Evolutionary conservation across 2,797 vertebrate genomes (phyloP).

Genomic region (Arctocebus calabarensis): DNA sequence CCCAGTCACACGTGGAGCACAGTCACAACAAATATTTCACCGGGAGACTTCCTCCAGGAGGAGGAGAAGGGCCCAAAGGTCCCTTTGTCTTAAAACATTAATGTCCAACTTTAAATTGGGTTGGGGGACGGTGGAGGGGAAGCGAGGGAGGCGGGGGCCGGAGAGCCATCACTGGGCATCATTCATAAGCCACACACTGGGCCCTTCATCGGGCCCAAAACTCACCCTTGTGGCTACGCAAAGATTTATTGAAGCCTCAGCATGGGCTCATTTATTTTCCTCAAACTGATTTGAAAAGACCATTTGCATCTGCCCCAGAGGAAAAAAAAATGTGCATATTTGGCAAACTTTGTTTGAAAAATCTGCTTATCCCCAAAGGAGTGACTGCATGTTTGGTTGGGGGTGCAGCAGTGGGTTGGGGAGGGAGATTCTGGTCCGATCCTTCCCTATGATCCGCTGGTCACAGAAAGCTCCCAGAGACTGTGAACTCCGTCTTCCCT

Average conservation of each 20-base stretch:
- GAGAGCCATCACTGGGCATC: conserved; percentile 55
- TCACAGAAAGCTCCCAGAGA: conserved; percentile 83
- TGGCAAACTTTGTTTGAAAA: conserved; percentile 88
- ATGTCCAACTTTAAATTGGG: conserved; percentile 64
- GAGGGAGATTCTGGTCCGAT: conserved; percentile 62
- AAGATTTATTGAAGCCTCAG: conserved; percentile 87
- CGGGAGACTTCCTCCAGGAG: conserved; percentile 29
- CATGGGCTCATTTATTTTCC: conserved; percentile 88
- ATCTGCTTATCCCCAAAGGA: conserved; percentile 86
- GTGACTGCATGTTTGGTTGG: conserved; percentile 68
- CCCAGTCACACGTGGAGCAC: neutral
- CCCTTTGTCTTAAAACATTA: conserved; percentile 44
- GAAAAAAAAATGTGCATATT: conserved; percentile 82
- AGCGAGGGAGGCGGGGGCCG: neutral
- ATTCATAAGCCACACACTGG: conserved; percentile 76
- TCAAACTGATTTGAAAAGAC: conserved; percentile 87
- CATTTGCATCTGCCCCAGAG: conserved; percentile 86
- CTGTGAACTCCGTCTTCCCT: conserved; percentile 77
- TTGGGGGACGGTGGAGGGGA: neutral
- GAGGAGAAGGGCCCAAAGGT: neutral
- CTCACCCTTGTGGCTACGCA: conserved; percentile 78
- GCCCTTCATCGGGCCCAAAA: conserved; percentile 74
- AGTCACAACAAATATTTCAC: neutral
- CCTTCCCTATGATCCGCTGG: conserved; percentile 86
- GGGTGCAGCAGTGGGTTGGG: neutral